Percentiles rank a stretch among this genome's conserved stretches.
These are phyloP conservation scores for Cynoglossus semilaevis DNA, from an alignment of 2,113 vertebrate genomes.

Conservation along the genomic window DNA sequence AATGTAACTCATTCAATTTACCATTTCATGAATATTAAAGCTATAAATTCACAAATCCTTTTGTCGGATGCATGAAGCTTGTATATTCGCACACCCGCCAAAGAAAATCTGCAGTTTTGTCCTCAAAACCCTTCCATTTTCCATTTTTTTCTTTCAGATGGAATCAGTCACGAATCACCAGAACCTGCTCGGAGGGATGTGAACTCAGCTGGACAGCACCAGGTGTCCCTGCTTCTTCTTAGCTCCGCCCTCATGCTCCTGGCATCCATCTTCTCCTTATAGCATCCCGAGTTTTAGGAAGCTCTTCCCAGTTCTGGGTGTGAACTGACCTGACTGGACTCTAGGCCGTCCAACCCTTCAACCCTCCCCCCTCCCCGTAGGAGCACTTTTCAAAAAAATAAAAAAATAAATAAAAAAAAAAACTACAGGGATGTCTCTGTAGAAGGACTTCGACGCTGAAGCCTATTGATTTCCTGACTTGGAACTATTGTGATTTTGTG, in stretches of 20 bases:
- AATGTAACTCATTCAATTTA: too few relatives aligned
- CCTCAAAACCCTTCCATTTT: too few relatives aligned
- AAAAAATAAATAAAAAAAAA: neutral
- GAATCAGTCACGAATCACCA: conserved; percentile 93
- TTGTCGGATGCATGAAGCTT: too few relatives aligned
- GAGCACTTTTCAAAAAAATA: conserved; percentile 69
- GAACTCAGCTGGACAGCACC: conserved; percentile 72
- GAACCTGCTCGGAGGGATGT: conserved; percentile 91
- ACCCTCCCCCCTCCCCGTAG: conserved; percentile 69
- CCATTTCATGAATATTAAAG: too few relatives aligned
- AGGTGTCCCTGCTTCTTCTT: conserved; percentile 81
- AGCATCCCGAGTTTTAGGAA: conserved; percentile 79
- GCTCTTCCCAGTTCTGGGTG: neutral
- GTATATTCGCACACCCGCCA: too few relatives aligned
- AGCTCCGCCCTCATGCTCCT: conserved; percentile 86
- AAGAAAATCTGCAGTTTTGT: too few relatives aligned
- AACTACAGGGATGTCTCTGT: conserved; percentile 51
- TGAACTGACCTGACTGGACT: conserved; percentile 60
- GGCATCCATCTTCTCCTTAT: conserved; percentile 90
- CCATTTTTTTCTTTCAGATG: conserved; percentile 76
- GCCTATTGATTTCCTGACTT: conserved; percentile 56
- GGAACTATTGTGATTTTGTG: conserved; percentile 78
- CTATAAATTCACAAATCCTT: too few relatives aligned
- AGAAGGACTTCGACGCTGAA: conserved; percentile 65
- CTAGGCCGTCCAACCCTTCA: conserved; percentile 38